These are phyloP conservation scores for Pentamera pediparva DNA, from an alignment of 53 echinoderm and acorn worm species.

Conservation along the genomic window DNA sequence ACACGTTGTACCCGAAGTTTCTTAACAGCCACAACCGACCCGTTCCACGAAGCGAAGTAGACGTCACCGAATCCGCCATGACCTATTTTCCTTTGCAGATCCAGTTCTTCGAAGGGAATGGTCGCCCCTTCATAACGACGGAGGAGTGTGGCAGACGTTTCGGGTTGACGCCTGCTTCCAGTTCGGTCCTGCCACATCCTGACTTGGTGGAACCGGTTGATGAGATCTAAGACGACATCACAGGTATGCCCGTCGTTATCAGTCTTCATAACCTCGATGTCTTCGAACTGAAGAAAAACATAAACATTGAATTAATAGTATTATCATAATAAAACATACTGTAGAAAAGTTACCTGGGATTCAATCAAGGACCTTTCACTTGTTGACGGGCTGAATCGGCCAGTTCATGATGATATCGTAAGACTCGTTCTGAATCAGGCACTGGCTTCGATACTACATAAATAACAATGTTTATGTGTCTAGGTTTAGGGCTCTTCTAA, in stretches of 20 bases:
- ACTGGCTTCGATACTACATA: no score
- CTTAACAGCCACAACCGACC: slow-evolving; percentile 46
- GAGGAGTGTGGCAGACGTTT: not conserved
- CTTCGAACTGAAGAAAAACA: not conserved
- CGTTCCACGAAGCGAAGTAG: slow-evolving; percentile 28
- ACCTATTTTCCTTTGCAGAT: slow-evolving; percentile 43
- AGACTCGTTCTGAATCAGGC: no score
- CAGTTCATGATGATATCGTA: no score
- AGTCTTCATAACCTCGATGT: not conserved
- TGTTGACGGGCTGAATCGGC: no score
- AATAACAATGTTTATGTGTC: no score
- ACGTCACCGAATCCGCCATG: slow-evolving; percentile 61
- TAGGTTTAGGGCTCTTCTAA: no score
- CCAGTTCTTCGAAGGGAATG: slow-evolving; percentile 31
- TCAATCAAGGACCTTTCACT: no score
- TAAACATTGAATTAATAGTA: no score
- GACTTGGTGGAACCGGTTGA: slow-evolving; percentile 30
- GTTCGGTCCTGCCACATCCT: slow-evolving; percentile 27
- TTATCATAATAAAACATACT: no score
- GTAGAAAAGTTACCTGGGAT: no score
- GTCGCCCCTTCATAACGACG: slow-evolving; percentile 37
- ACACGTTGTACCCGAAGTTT: slow-evolving; percentile 49
- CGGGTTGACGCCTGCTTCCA: not conserved
- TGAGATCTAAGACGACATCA: slow-evolving; percentile 3
- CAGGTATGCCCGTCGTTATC: slow-evolving; percentile 19